Percentiles rank a stretch among this genome's conserved stretches.
These are phyloP conservation scores for Cyclopterus lumpus DNA, from an alignment of 2,797 vertebrate species.

Conservation along the genomic window DNA sequence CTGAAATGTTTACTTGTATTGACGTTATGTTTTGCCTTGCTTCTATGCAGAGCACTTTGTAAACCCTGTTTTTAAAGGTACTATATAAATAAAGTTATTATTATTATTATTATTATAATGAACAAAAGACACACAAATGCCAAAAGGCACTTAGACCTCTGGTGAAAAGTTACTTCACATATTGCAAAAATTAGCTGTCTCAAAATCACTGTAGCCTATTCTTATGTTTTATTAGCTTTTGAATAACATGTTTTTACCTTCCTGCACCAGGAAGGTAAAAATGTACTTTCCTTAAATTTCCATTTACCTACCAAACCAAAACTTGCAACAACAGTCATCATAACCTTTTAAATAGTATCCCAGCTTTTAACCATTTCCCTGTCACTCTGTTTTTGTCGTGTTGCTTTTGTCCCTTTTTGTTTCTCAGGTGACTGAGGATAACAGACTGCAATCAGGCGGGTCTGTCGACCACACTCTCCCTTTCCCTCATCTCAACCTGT, in stretches of 20 bases:
- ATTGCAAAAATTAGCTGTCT: constrained; percentile 2
- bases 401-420: not conserved
- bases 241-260: constrained; percentile 1
- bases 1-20: too few relatives aligned
- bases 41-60: too few relatives aligned
- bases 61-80: too few relatives aligned
- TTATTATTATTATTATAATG: too few relatives aligned
- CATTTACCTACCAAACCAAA: not conserved
- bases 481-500: constrained; percentile 51
- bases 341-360: not conserved
- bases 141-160: constrained; percentile 6
- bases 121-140: constrained; percentile 5
- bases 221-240: constrained; percentile 7
- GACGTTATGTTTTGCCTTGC: too few relatives aligned
- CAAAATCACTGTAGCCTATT: not conserved
- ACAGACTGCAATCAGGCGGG: constrained; percentile 47
- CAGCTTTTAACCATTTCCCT: not conserved
- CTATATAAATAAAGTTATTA: too few relatives aligned
- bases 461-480: constrained; percentile 43
- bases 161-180: constrained; percentile 1
- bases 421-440: constrained; percentile 40
- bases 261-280: too few relatives aligned
- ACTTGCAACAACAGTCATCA: not conserved
- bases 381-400: constrained; percentile 12
- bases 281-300: too few relatives aligned